A percentile compares a stretch with the other conserved stretches of the same genome.
Evolutionary conservation across 92 coral and sea anemone species (phyloP).

Genomic region (Chrysogorgia sp.): DNA sequence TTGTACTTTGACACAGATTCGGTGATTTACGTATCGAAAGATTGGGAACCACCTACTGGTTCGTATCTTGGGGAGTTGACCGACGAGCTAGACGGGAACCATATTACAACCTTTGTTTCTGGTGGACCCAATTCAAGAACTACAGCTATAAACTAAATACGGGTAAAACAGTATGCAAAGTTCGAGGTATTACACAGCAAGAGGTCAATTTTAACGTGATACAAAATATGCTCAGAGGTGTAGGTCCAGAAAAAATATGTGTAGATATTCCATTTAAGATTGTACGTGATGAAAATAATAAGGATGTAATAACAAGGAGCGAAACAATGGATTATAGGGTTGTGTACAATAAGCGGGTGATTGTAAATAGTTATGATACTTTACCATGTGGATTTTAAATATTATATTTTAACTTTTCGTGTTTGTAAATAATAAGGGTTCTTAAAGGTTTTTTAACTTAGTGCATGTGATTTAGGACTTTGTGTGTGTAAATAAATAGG

Average conservation of each 20-base stretch:
- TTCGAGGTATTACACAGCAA: slow-evolving; percentile 38
- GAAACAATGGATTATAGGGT: slow-evolving; percentile 40
- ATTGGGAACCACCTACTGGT: slow-evolving; percentile 45
- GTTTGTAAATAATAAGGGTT: too few species aligned
- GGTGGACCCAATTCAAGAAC: slow-evolving; percentile 63
- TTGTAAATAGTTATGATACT: too few species aligned
- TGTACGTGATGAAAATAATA: slow-evolving; percentile 23
- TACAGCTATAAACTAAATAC: slow-evolving; percentile 48
- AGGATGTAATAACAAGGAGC: slow-evolving; percentile 9
- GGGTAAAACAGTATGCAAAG: slow-evolving; percentile 47
- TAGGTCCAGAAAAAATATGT: slow-evolving; percentile 10
- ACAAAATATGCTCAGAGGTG: slow-evolving; percentile 29
- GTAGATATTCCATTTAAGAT: too few species aligned
- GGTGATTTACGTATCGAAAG: slow-evolving; percentile 13
- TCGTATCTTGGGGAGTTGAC: slow-evolving; percentile 47
- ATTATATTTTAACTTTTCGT: too few species aligned
- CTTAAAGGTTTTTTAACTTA: too few species aligned
- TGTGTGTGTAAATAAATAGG: too few species aligned
- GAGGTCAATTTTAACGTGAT: slow-evolving; percentile 25
- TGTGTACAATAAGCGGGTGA: too few species aligned
- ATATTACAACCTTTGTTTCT: slow-evolving; percentile 59
- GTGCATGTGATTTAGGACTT: too few species aligned
- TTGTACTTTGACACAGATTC: slow-evolving; percentile 21
- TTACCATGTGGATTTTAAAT: too few species aligned
- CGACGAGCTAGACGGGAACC: slow-evolving; percentile 28